Conservation (phyloP, 2,113 vertebrate species). For the Aythya baeri region DNA sequence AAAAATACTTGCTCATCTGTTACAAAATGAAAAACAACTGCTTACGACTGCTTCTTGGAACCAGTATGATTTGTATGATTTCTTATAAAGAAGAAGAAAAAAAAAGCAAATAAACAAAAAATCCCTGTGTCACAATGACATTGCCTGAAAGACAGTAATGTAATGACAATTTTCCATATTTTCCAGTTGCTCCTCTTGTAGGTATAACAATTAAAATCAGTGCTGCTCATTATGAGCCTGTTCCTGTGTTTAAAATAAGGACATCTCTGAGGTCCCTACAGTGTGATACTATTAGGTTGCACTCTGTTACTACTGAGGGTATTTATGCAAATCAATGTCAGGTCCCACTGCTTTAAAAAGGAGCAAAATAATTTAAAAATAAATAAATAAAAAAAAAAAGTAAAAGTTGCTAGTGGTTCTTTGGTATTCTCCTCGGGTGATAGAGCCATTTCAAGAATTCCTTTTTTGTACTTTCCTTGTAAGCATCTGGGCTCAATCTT, state of each 20-base stretch:
- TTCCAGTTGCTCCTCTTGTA: background rate
- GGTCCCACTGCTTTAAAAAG: background rate
- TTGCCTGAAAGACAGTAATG: background rate
- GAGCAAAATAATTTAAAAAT: background rate
- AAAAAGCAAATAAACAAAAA: background rate
- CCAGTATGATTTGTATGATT: background rate
- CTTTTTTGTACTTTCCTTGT: background rate
- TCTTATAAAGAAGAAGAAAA: background rate
- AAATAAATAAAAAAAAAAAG: background rate
- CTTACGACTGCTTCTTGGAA: background rate
- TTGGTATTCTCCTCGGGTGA: background rate
- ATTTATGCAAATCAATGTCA: background rate
- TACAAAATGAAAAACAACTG: background rate
- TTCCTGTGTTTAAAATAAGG: background rate
- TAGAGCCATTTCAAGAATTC: background rate
- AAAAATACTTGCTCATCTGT: background rate
- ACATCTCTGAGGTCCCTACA: background rate
- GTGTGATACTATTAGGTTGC: background rate
- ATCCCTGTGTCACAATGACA: background rate
- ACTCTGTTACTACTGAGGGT: background rate
- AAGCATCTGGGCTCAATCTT: accelerated
- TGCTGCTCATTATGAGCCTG: background rate
- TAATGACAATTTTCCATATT: background rate
- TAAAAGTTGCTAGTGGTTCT: background rate
- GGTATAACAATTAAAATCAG: background rate